Base-by-base conservation (phyloP, 2,888 invertebrate species). In the Synanthedon vespiformis region DNA sequence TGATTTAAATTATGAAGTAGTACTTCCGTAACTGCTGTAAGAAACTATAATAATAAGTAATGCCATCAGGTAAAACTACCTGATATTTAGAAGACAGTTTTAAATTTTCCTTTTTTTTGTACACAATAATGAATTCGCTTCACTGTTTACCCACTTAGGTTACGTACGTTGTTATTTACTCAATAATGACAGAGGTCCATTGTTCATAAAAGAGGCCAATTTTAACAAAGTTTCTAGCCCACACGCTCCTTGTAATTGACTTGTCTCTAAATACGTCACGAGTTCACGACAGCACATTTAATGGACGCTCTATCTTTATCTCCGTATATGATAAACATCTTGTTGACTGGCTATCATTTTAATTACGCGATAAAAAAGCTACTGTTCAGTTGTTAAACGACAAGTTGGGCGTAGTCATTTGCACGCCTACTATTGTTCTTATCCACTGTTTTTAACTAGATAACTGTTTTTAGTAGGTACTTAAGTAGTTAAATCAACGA, bases 201-300 rank as follows among this genome's bases (percentile, higher is more conserved):
- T 44, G 14, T 44, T 44, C 44, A 44, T 44, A 44, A 13, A 44
- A 44, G 16, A 18, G 12, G 18, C 13, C 48, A 48, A 48, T 48
- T 48, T 48, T 48, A 48, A 48, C 16, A 18, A 12, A 48, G 48
- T 48, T 48, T 48, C 16, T 48, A 18, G 50, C 47, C 53, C 49
- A 55, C 49, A 55, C 59, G 60, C 61, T 40, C 55, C 54, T 51
- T 56, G 55, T 64, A 68, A 66, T 67, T 63, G 62, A 59, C 64
- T 61, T 55, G 62, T 64, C 62, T 61, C 34, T 34, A 34, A n/a
- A n/a, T 34, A 34, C 34, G 34, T 34, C 34, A 55, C 62, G 62
- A 63, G 66, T 66, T 34, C 67, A 64, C 62, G 62, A 61, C 63
- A 62, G 55, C 61, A 54, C 53, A 8, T 50, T 50, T 50, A 50